Evolutionary conservation across 2,888 invertebrate genomes (phyloP).

Genomic region (Ashinkailepas kermadecensis): DNA sequence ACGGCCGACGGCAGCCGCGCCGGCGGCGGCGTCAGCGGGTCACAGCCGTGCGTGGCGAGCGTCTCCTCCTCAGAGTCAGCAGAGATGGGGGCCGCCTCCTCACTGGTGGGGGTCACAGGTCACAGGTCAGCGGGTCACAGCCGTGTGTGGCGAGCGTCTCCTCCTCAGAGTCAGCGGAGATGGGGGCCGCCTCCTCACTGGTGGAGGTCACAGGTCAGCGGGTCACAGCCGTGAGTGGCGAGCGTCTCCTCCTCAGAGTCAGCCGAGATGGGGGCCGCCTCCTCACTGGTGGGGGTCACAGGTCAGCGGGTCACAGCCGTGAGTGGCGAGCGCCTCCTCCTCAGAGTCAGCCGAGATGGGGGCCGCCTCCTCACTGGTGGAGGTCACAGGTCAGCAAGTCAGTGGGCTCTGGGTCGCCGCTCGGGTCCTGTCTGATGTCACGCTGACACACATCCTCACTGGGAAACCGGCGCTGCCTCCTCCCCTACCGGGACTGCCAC

Average conservation of each 20-base stretch:
- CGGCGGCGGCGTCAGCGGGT: background rate
- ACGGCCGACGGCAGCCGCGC: background rate
- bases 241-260: background rate
- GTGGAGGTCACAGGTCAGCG: too few species aligned
- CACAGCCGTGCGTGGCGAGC: background rate
- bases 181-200: too few species aligned
- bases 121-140: too few species aligned
- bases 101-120: background rate
- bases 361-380: too few species aligned
- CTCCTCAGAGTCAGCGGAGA: too few species aligned
- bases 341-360: too few species aligned
- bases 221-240: background rate
- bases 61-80: background rate
- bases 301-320: too few species aligned
- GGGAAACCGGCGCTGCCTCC: background rate
- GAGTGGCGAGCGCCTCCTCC: too few species aligned
- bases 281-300: background rate
- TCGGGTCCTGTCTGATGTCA: background rate
- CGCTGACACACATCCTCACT: too few species aligned
- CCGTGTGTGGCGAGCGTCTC: too few species aligned
- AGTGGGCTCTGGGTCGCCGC: background rate
- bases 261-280: background rate
- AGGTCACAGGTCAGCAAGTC: too few species aligned
- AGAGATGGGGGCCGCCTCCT: background rate
- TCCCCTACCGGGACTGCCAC: background rate